phyloP scores from a whole-genome alignment of 35 echinoderm and acorn worm genomes.

The Lytechinus pictus region DNA sequence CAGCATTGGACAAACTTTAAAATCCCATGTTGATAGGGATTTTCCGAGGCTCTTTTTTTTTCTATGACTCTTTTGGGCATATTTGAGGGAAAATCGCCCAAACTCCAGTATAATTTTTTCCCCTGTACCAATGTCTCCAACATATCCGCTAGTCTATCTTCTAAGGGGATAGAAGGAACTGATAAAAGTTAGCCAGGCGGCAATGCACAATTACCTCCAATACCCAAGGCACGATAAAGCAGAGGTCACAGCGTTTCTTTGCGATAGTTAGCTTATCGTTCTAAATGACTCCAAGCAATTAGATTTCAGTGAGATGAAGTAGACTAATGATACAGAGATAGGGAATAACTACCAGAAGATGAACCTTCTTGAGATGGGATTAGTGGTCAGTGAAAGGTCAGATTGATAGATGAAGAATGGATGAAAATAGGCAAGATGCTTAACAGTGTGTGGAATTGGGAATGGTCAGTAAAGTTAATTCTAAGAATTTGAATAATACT shows the following conservation, averaged over 20 bases:
- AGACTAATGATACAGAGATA: neutral
- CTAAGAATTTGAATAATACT: too few relatives aligned
- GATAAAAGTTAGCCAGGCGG: neutral
- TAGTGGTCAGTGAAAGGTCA: too few relatives aligned
- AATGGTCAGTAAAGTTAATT: too few relatives aligned
- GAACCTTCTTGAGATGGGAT: too few relatives aligned
- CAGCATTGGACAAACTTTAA: too few relatives aligned
- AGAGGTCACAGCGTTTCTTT: neutral
- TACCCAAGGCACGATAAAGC: neutral
- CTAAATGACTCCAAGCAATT: neutral
- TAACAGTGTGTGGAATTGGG: too few relatives aligned
- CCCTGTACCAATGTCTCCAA: neutral
- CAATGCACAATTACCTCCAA: neutral
- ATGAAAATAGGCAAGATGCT: too few relatives aligned
- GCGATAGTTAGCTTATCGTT: neutral
- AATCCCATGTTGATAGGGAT: too few relatives aligned
- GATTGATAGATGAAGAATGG: too few relatives aligned
- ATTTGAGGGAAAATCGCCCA: too few relatives aligned
- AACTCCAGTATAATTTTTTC: neutral
- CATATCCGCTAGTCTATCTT: neutral
- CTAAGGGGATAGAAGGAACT: neutral
- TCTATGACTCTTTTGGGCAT: too few relatives aligned
- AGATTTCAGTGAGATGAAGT: neutral
- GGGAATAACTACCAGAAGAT: neutral
- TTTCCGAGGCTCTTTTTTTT: too few relatives aligned